Conservation (phyloP, 2,113 vertebrate genomes). For the Ochotona curzoniae region DNA sequence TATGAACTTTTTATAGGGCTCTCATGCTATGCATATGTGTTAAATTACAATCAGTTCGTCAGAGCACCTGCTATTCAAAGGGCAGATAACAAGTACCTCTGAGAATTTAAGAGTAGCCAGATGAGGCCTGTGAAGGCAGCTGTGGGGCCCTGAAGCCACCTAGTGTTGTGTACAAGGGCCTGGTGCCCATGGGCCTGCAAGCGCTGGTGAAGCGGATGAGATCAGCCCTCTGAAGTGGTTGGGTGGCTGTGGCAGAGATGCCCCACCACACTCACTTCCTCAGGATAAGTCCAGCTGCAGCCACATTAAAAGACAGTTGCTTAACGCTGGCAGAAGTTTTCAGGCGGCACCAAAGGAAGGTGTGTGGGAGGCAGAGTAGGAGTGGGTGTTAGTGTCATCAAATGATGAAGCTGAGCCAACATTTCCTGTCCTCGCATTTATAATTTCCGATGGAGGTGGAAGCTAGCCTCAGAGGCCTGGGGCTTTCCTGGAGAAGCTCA, state of each 20-base stretch:
- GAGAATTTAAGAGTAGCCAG: neutral
- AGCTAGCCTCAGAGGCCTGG: conserved; percentile 17
- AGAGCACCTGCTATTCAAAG: neutral
- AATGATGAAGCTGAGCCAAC: conserved; percentile 30
- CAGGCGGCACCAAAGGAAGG: conserved; percentile 49
- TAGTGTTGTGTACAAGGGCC: neutral
- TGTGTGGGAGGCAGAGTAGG: neutral
- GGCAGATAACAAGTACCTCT: neutral
- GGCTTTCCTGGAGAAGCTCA: conserved; percentile 57
- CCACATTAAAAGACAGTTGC: conserved; percentile 64
- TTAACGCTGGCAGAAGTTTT: conserved; percentile 52
- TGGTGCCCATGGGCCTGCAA: neutral
- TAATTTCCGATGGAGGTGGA: neutral
- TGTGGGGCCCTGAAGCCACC: neutral
- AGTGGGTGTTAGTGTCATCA: conserved; percentile 48
- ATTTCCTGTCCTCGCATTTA: conserved; percentile 63
- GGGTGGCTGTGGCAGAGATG: neutral
- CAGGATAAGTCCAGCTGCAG: conserved; percentile 62
- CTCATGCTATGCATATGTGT: neutral
- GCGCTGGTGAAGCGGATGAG: neutral
- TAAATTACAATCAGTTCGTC: neutral
- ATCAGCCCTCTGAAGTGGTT: conserved; percentile 33
- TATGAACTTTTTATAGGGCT: too few species aligned
- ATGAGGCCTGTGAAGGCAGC: neutral
- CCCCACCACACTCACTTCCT: conserved; percentile 16